phyloP scores from a whole-genome alignment of 2,888 invertebrate species.

The Oligia latruncula region DNA sequence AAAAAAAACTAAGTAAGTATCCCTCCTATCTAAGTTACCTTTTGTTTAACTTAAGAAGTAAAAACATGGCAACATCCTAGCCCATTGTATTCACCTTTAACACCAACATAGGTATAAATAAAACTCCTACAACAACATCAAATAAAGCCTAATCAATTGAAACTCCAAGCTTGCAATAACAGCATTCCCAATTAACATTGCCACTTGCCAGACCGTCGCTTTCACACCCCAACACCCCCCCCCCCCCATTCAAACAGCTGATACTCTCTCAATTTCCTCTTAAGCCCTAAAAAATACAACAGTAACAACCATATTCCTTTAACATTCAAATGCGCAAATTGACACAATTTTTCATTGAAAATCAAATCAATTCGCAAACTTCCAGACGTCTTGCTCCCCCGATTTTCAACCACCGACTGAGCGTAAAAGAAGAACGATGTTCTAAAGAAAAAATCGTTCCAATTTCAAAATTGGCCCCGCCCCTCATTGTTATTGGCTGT shows the following conservation, averaged over 20 bases:
- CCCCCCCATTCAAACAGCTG: slow-evolving; percentile 25
- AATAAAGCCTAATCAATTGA: slow-evolving; percentile 13
- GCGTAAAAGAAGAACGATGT: slow-evolving; percentile 78
- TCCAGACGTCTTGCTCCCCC: slow-evolving; percentile 52
- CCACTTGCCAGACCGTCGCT: neutral
- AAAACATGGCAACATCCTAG: no score
- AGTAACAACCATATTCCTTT: slow-evolving; percentile 13
- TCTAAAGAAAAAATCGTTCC: slow-evolving; percentile 84
- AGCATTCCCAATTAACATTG: slow-evolving; percentile 21
- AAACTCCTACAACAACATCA: neutral
- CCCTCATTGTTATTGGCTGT: slow-evolving; percentile 86
- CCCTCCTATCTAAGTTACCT: no score
- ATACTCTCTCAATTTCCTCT: slow-evolving; percentile 35
- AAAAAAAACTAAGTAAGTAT: no score
- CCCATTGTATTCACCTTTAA: no score
- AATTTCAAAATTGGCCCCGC: slow-evolving; percentile 87
- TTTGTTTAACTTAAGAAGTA: no score
- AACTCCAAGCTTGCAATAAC: neutral
- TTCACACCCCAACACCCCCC: slow-evolving; percentile 20
- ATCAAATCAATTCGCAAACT: slow-evolving; percentile 33
- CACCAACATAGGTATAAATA: no score
- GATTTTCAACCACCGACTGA: slow-evolving; percentile 72
- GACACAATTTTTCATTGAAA: slow-evolving; percentile 36
- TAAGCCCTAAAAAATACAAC: slow-evolving; percentile 23
- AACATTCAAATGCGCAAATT: slow-evolving; percentile 39